Evolutionary conservation across 2,888 invertebrate species (phyloP).

Genomic region (Tromatobia lineatoria): DNA sequence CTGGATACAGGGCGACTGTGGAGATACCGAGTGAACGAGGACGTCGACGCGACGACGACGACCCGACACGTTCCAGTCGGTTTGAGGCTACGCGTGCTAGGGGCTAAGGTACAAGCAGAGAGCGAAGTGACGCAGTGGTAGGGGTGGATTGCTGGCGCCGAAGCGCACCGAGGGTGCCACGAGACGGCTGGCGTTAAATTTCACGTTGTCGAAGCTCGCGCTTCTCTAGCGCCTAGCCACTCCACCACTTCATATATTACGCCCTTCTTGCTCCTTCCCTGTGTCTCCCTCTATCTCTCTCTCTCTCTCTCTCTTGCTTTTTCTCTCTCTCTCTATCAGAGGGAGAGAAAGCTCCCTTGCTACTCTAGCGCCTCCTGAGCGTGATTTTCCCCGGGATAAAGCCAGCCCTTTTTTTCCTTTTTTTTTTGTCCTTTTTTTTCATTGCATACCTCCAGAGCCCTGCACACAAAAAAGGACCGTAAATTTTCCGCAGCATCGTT

Average conservation of each 20-base stretch:
- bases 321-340: not conserved
- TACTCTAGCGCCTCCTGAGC: slow-evolving; percentile 20
- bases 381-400: slow-evolving; percentile 38
- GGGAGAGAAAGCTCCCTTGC: slow-evolving; percentile 1
- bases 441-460: not conserved
- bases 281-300: not conserved
- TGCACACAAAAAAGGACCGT: slow-evolving; percentile 43
- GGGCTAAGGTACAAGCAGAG: slow-evolving; percentile 66
- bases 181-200: slow-evolving; percentile 65
- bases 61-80: slow-evolving; percentile 73
- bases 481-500: slow-evolving; percentile 52
- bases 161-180: slow-evolving; percentile 32
- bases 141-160: slow-evolving; percentile 59
- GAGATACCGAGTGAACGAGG: slow-evolving; percentile 31
- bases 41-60: slow-evolving; percentile 53
- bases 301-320: not conserved
- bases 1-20: slow-evolving; percentile 31
- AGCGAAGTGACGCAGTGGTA: slow-evolving; percentile 47
- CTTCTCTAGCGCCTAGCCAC: slow-evolving; percentile 44
- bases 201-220: slow-evolving; percentile 57
- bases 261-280: slow-evolving; percentile 11
- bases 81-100: slow-evolving; percentile 68
- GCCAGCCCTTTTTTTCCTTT: slow-evolving; percentile 24
- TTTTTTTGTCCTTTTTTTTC: slow-evolving; percentile 14
- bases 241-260: slow-evolving; percentile 47